Base-by-base conservation (phyloP, 1,140 invertebrate genomes). In the Eurosta solidaginis region DNA sequence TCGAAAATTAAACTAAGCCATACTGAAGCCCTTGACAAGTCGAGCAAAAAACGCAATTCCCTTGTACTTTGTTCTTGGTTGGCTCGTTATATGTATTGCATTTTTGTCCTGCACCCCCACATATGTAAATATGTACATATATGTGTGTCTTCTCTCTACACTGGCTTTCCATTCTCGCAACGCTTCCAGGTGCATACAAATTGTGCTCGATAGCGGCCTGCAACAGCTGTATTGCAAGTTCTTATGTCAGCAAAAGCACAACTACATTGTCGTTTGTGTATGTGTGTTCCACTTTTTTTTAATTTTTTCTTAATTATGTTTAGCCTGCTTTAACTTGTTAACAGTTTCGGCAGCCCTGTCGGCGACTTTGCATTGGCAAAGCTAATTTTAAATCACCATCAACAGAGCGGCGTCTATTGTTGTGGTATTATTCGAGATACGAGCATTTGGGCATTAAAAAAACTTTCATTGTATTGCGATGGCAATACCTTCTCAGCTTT, bases 141-240 rank as follows among this genome's bases (percentile, higher is more conserved):
- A 17, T 63, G 33, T 9, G 40, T 2, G 3, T 33, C 33, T 40
- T 17, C n/a, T n/a, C n/a, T n/a, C n/a, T n/a, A n/a, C n/a, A n/a
- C n/a, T 36, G 33, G 40, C 59, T 68, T 68, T 36, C 59, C 59
- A 7, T 40, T 14, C 33, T 9, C 59, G 14, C 45, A 47, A 33
- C 45, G 54, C 68, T 27, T 74, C 77, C 77, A 78, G 77, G 77
- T 78, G 77, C 77, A 68, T 74, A 59, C 68, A 75, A 78, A 74
- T 74, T 29, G 49, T 5, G 27, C 17, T 25, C 49, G 33, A 6
- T 20, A 40, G 33, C 5, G 3, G 29, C 22, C 3, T n/a, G 27
- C 27, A 59, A 40, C 59, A 68, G 59, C 33, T 68, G 59, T 68
- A 33, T 27, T 9, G 59, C 59, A 68, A 68, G 36, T 36, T 17